A percentile compares a stretch with the other conserved stretches of the same genome.
These are phyloP conservation scores for Sterna hirundo DNA, from an alignment of 2,113 vertebrate species.

Conservation along the genomic window DNA sequence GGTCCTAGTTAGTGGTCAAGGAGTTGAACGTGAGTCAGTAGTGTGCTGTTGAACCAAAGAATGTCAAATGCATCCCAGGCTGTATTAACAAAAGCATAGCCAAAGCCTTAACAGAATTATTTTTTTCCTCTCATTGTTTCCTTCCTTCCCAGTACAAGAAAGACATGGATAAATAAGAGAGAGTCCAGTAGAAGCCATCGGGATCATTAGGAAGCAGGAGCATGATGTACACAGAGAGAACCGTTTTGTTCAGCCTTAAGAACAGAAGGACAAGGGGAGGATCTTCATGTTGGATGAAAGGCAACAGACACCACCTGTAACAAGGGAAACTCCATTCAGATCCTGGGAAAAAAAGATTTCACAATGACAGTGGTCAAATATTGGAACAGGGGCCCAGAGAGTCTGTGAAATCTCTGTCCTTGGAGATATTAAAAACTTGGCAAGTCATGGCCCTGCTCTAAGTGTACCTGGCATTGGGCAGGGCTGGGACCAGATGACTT, in stretches of 20 bases:
- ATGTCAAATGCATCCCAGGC: neutral
- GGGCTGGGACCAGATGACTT: neutral
- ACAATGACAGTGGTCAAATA: neutral
- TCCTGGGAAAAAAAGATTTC: neutral
- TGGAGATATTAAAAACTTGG: neutral
- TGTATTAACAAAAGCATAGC: neutral
- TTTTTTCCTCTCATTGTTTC: neutral
- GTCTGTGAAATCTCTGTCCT: neutral
- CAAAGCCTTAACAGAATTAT: neutral
- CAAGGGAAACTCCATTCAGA: neutral
- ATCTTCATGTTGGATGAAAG: neutral
- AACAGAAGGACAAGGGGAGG: neutral
- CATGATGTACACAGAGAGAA: fast-evolving
- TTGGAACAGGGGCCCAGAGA: neutral
- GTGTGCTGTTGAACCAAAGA: neutral
- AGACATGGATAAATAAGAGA: neutral
- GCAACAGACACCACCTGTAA: neutral
- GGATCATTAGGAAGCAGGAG: neutral
- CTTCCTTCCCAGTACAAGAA: neutral
- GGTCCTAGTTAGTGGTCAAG: neutral
- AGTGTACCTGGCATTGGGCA: neutral
- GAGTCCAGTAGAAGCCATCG: neutral
- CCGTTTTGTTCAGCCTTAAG: neutral
- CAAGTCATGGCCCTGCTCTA: neutral
- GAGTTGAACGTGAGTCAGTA: fast-evolving